Percentiles rank a stretch among this genome's conserved stretches.
Evolutionary conservation across 2,113 vertebrate species (phyloP).

Genomic region (Petrocephalus microphthalmus): DNA sequence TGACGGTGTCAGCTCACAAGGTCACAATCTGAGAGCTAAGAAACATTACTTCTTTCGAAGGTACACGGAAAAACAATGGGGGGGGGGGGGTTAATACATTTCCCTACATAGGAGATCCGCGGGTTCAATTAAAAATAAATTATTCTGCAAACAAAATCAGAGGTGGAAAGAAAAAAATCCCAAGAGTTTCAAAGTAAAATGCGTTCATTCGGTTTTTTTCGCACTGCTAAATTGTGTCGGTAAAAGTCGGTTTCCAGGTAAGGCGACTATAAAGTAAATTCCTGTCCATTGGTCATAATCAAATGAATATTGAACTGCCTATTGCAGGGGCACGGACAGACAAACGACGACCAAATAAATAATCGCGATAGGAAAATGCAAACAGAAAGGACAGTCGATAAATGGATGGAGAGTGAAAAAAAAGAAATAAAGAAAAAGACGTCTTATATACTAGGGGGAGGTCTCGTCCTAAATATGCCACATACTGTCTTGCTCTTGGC

Average conservation of each 20-base stretch:
- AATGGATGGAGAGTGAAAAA: not conserved
- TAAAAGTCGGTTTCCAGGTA: not conserved
- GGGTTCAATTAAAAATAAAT: not conserved
- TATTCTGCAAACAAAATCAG: not conserved
- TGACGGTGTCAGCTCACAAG: slow-evolving; percentile 6
- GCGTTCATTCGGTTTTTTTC: not conserved
- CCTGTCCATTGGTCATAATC: not conserved
- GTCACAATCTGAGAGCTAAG: not conserved
- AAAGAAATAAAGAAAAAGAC: not conserved
- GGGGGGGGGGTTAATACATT: not conserved
- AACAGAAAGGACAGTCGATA: not conserved
- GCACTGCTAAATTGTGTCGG: not conserved
- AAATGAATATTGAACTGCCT: not conserved
- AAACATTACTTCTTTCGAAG: not conserved
- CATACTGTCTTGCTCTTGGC: not conserved
- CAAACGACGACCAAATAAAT: not conserved
- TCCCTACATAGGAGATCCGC: not conserved
- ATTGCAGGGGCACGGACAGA: not conserved
- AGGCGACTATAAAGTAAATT: not conserved
- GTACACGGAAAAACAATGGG: not conserved
- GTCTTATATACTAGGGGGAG: not conserved
- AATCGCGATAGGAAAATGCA: not conserved
- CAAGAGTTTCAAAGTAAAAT: not conserved
- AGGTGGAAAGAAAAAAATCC: not conserved
- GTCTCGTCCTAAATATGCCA: not conserved